phyloP scores from a whole-genome alignment of 2,888 invertebrate genomes.

The Aethes cnicana region DNA sequence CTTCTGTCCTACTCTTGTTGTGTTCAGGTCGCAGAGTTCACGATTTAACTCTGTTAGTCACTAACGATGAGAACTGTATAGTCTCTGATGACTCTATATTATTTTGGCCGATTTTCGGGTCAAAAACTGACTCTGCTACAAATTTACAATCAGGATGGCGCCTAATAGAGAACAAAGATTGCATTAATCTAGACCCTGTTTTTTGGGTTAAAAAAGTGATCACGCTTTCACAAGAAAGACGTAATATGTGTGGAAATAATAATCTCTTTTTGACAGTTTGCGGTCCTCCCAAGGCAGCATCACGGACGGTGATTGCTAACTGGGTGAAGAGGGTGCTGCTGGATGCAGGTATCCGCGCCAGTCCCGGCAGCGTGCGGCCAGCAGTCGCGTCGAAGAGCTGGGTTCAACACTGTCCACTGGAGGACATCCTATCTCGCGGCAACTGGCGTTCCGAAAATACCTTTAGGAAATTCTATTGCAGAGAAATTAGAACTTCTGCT shows the following conservation, averaged over 20 bases:
- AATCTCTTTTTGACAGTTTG: constrained; percentile 21
- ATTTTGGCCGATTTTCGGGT: constrained; percentile 36
- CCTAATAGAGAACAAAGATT: constrained; percentile 2
- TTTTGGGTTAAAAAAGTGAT: constrained; percentile 11
- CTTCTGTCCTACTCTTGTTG: constrained; percentile 20
- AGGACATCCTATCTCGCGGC: constrained; percentile 17
- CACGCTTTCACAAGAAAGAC: constrained; percentile 2
- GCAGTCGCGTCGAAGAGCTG: constrained; percentile 26
- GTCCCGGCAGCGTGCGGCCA: constrained; percentile 21
- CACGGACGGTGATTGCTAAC: constrained; percentile 17
- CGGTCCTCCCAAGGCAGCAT: constrained; percentile 20
- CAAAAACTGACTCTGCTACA: constrained; percentile 34
- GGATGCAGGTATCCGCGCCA: constrained; percentile 13
- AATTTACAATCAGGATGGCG: constrained; percentile 35
- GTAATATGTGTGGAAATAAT: background rate
- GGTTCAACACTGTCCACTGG: constrained; percentile 16
- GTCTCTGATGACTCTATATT: constrained; percentile 7
- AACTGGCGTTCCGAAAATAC: constrained; percentile 9
- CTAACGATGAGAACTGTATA: background rate
- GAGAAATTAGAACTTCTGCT: background rate
- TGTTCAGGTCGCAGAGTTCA: constrained; percentile 32
- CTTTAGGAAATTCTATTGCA: constrained; percentile 11
- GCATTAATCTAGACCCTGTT: constrained; percentile 13
- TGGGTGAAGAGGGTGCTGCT: constrained; percentile 20
- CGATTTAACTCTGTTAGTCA: constrained; percentile 35